Percentiles rank a stretch among this genome's conserved stretches.
phyloP scores from a whole-genome alignment of 1,140 invertebrate species.

The Metaphire vulgaris region DNA sequence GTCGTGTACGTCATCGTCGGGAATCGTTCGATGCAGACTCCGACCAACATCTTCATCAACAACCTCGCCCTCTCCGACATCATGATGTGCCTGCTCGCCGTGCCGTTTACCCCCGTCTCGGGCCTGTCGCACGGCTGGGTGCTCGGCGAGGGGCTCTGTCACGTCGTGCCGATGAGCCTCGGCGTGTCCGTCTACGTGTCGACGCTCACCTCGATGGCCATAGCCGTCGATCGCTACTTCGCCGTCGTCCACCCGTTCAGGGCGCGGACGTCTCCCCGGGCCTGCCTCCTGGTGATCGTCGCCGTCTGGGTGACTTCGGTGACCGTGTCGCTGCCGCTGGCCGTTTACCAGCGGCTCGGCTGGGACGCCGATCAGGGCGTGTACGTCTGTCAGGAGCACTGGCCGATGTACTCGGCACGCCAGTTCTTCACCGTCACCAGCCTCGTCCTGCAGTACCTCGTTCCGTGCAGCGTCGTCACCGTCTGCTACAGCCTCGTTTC shows the following conservation, averaged over 20 bases:
- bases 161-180: slow-evolving; percentile 83
- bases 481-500: slow-evolving; percentile 84
- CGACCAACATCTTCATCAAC: slow-evolving; percentile 95
- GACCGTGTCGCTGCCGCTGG: slow-evolving; percentile 70
- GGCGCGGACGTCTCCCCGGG: slow-evolving; percentile 63
- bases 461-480: slow-evolving; percentile 88
- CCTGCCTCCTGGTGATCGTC: slow-evolving; percentile 71
- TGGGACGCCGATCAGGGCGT: slow-evolving; percentile 32
- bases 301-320: slow-evolving; percentile 84
- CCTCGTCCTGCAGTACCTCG: slow-evolving; percentile 81
- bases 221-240: slow-evolving; percentile 91
- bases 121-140: slow-evolving; percentile 81
- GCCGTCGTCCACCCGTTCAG: slow-evolving; percentile 72
- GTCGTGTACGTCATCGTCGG: slow-evolving; percentile 77
- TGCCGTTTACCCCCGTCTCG: slow-evolving; percentile 67
- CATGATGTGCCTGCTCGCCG: slow-evolving; percentile 79
- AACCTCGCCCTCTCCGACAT: slow-evolving; percentile 93
- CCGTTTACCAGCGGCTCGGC: slow-evolving; percentile 32
- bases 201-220: slow-evolving; percentile 88
- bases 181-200: slow-evolving; percentile 77
- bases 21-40: slow-evolving; percentile 91
- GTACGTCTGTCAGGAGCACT: slow-evolving; percentile 73
- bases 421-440: slow-evolving; percentile 77
- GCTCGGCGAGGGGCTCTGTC: slow-evolving; percentile 78
- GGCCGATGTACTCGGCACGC: slow-evolving; percentile 67